A percentile compares a stretch with the other conserved stretches of the same genome.
Conservation (phyloP, 2,888 invertebrate species). For the Drosophila neotestacea region DNA sequence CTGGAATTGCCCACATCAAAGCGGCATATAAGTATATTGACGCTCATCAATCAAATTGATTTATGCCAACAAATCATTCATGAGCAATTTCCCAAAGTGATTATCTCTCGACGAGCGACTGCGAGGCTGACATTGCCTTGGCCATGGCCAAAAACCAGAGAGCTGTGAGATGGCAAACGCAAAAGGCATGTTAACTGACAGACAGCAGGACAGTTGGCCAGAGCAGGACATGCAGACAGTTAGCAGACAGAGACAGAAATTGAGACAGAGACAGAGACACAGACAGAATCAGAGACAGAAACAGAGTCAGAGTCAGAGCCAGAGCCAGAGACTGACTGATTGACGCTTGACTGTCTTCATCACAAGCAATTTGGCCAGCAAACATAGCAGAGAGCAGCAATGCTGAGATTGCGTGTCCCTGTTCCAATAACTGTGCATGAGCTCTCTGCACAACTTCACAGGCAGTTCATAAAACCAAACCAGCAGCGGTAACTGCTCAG, state of each 20-base stretch:
- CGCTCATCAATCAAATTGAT: conserved; percentile 82
- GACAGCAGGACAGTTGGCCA: conserved; percentile 59
- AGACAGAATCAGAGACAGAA: conserved; percentile 12
- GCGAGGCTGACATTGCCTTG: conserved; percentile 37
- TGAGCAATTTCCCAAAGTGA: conserved; percentile 82
- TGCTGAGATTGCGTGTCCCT: conserved; percentile 69
- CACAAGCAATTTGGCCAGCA: conserved; percentile 79
- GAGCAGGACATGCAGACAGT: conserved; percentile 39
- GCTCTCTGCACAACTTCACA: conserved; percentile 61
- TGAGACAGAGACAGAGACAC: conserved; percentile 18
- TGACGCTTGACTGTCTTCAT: conserved; percentile 80
- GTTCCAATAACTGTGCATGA: conserved; percentile 48
- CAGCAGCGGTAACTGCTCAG: conserved; percentile 48
- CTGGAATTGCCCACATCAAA: conserved; percentile 78
- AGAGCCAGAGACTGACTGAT: conserved; percentile 59
- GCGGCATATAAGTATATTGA: conserved; percentile 80
- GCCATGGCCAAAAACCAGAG: conserved; percentile 17
- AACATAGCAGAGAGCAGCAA: conserved; percentile 48
- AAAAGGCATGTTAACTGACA: conserved; percentile 78
- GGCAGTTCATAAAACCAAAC: conserved; percentile 76
- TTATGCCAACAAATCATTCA: conserved; percentile 82
- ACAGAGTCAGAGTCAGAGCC: conserved; percentile 10
- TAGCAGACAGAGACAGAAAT: conserved; percentile 43
- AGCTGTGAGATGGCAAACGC: conserved; percentile 58
- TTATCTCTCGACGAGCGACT: conserved; percentile 73